These are phyloP conservation scores for Aphrophora alni DNA, from an alignment of 2,888 invertebrate genomes.

Conservation along the genomic window DNA sequence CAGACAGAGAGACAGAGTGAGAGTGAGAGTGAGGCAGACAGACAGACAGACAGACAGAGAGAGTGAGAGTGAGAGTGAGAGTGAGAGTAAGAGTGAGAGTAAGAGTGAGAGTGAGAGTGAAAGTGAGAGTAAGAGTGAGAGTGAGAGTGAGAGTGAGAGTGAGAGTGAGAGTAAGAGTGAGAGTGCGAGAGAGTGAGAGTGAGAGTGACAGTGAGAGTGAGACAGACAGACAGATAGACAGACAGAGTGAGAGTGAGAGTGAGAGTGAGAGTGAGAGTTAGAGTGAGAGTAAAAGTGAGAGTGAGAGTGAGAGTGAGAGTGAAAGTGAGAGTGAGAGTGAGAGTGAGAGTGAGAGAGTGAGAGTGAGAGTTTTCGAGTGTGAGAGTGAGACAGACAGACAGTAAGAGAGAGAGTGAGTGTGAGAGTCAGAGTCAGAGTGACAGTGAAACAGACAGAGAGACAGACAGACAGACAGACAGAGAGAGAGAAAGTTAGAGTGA, in stretches of 20 bases:
- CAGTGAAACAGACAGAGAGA: neutral
- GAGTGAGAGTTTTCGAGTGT: no score
- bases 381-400: conserved; percentile 1
- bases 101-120: no score
- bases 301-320: no score
- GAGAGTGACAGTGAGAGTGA: conserved; percentile 11
- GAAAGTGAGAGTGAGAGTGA: conserved; percentile 15
- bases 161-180: no score
- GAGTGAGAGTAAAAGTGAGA: no score
- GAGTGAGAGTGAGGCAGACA: no score
- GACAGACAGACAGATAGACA: conserved; percentile 26
- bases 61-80: neutral
- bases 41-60: neutral
- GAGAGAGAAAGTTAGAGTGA: no score
- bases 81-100: no score
- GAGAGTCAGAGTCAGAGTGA: conserved; percentile 10
- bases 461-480: neutral
- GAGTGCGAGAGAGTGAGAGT: no score
- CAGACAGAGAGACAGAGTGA: neutral
- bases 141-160: conserved; percentile 3
- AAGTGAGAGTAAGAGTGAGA: no score
- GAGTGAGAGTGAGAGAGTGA: conserved; percentile 19
- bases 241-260: conserved; percentile 15
- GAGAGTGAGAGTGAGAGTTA: no score
- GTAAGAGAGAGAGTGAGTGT: conserved; percentile 1